A percentile compares a stretch with the other conserved stretches of the same genome.
phyloP scores from a whole-genome alignment of 2,113 vertebrate genomes.

The Oreotrochilus melanogaster region DNA sequence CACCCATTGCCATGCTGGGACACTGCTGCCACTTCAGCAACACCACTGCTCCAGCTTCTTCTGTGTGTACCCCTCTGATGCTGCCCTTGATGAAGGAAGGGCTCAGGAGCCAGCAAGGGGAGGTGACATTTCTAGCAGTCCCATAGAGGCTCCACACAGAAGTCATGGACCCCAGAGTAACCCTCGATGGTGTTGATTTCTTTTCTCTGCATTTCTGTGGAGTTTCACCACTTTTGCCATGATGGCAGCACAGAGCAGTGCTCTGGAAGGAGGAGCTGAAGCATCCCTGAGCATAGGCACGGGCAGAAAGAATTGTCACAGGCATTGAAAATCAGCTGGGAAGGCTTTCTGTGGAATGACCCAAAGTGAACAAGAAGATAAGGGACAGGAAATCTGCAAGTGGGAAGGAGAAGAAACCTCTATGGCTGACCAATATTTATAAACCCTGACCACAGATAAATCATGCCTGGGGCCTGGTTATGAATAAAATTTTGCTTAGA shows the following conservation, averaged over 20 bases:
- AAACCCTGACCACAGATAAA: background rate
- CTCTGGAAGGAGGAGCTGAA: background rate
- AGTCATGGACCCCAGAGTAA: background rate
- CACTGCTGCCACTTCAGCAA: background rate
- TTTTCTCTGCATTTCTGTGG: background rate
- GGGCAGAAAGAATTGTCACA: background rate
- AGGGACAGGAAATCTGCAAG: background rate
- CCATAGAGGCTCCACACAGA: background rate
- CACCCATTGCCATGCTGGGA: accelerated
- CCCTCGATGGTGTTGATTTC: background rate
- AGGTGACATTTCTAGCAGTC: background rate
- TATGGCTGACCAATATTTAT: background rate
- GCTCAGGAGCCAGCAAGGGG: background rate
- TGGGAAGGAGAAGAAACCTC: background rate
- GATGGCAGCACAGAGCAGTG: background rate
- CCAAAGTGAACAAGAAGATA: background rate
- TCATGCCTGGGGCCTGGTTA: background rate
- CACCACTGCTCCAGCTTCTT: background rate
- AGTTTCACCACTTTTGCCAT: background rate
- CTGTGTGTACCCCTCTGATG: background rate
- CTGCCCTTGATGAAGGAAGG: too few relatives aligned
- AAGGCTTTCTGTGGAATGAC: background rate
- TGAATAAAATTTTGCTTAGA: background rate
- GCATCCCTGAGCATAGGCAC: background rate
- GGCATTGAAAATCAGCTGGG: background rate